Conservation (phyloP, 2,888 invertebrate genomes). For the Xylocampa areola region DNA sequence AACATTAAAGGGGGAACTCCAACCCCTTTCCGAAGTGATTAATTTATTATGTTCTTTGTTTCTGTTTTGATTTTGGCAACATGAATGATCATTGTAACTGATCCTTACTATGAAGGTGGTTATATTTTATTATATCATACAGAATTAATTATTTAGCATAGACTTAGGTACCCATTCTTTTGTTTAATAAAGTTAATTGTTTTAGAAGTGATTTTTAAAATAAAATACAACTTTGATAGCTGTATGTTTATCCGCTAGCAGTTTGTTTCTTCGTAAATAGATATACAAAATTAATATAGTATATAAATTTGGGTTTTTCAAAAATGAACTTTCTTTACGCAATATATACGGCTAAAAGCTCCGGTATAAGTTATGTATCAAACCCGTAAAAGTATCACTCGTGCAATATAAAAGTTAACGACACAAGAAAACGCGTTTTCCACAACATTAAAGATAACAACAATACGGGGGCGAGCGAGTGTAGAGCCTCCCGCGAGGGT, state of each 20-base stretch:
- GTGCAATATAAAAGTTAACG: constrained; percentile 90
- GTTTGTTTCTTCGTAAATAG: too few relatives aligned
- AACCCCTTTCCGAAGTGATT: constrained; percentile 86
- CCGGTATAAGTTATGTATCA: constrained; percentile 85
- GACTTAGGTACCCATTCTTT: too few relatives aligned
- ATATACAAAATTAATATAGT: too few relatives aligned
- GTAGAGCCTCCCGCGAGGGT: constrained; percentile 89
- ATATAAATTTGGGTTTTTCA: not conserved
- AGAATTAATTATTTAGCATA: too few relatives aligned
- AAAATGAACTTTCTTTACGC: constrained; percentile 13
- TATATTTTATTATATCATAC: too few relatives aligned
- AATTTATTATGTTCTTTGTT: constrained; percentile 89
- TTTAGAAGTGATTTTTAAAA: too few relatives aligned
- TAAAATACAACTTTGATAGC: too few relatives aligned
- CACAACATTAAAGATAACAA: constrained; percentile 90
- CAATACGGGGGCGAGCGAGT: constrained; percentile 89
- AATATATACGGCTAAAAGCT: constrained; percentile 55
- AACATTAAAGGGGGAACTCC: constrained; percentile 84
- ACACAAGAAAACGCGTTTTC: constrained; percentile 90
- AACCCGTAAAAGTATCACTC: constrained; percentile 89
- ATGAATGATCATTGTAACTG: too few relatives aligned
- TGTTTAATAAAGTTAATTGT: too few relatives aligned
- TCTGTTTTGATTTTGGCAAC: constrained; percentile 83
- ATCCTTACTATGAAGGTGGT: constrained; percentile 61
- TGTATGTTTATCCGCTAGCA: too few relatives aligned